Evolutionary conservation across 2,888 invertebrate species (phyloP).

Genomic region (Tenthredo scrophulariae): DNA sequence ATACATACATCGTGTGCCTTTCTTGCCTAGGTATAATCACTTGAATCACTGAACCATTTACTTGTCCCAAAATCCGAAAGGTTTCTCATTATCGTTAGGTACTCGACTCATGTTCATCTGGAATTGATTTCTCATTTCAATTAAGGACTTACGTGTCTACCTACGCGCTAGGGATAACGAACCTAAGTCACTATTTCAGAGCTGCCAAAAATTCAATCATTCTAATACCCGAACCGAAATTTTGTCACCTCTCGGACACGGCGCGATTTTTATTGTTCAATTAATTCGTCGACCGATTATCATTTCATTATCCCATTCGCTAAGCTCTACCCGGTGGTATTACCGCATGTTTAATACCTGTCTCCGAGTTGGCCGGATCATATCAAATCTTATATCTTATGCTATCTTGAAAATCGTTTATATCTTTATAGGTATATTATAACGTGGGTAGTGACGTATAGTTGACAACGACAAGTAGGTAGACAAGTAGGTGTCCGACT

Average conservation of each 20-base stretch:
- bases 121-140: conserved; percentile 36
- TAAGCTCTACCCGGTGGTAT: conserved; percentile 1
- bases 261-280: conserved; percentile 7
- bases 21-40: conserved; percentile 43
- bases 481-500: conserved; percentile 32
- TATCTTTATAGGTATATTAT: not conserved
- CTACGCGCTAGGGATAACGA: not conserved
- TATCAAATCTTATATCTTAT: conserved; percentile 11
- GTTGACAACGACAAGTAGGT: conserved; percentile 28
- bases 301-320: conserved; percentile 38
- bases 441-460: conserved; percentile 4
- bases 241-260: not conserved
- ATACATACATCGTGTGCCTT: conserved; percentile 32
- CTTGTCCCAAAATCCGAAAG: conserved; percentile 36
- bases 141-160: conserved; percentile 11
- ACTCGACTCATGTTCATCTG: conserved; percentile 6
- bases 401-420: conserved; percentile 11
- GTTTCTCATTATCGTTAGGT: conserved; percentile 25
- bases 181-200: not conserved
- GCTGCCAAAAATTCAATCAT: not conserved
- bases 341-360: conserved; percentile 13
- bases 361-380: conserved; percentile 16
- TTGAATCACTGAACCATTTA: conserved; percentile 50
- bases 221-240: not conserved
- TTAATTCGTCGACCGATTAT: conserved; percentile 19